Conservation (phyloP, 2,113 vertebrate species). For the Hydropotes inermis region DNA sequence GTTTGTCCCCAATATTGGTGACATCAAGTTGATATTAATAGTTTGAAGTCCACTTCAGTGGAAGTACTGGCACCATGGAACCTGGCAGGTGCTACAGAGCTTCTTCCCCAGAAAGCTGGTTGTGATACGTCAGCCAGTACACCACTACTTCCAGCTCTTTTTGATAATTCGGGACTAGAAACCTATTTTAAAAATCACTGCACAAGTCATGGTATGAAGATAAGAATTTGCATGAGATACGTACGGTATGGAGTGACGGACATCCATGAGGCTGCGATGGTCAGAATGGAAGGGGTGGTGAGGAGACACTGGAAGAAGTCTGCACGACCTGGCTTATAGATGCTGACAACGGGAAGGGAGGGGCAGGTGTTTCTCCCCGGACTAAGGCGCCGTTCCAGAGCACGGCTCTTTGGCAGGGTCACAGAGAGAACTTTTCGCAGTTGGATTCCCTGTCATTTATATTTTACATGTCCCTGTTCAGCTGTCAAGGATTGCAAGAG, state of each 20-base stretch:
- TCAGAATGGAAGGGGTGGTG: background rate
- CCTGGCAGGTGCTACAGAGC: background rate
- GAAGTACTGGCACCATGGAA: background rate
- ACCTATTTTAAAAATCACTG: background rate
- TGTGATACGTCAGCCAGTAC: background rate
- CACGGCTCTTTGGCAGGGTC: background rate
- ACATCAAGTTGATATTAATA: background rate
- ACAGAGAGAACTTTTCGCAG: slow-evolving; percentile 1
- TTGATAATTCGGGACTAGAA: background rate
- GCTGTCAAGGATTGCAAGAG: background rate
- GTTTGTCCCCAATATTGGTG: background rate
- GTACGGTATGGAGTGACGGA: background rate
- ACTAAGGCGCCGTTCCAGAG: background rate
- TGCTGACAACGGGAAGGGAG: background rate
- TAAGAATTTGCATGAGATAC: background rate
- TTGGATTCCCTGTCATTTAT: background rate
- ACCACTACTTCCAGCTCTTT: background rate
- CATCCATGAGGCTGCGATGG: background rate
- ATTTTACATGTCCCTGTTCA: slow-evolving; percentile 10
- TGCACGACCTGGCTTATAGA: background rate
- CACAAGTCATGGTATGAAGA: background rate
- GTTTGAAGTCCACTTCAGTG: background rate
- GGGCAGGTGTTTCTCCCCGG: background rate
- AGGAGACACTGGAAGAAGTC: background rate
- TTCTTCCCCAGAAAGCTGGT: background rate